Conservation (phyloP, 2,888 invertebrate genomes). For the Chrysolina oricalcia region DNA sequence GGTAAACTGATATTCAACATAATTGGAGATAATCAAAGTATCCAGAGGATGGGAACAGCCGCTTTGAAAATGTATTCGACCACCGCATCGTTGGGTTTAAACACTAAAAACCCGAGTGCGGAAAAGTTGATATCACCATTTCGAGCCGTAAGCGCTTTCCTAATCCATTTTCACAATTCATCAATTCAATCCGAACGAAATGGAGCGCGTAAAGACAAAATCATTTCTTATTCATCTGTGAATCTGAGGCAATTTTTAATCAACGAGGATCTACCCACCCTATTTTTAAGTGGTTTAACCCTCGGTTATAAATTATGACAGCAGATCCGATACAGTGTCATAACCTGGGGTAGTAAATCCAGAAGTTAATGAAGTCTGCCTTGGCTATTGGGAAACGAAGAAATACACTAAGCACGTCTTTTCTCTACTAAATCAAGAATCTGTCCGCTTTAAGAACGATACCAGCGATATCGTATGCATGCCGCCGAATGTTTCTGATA, state of each 20-base stretch:
- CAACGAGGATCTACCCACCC: conserved; percentile 49
- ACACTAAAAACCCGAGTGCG: no score
- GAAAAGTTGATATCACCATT: not conserved
- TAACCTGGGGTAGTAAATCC: conserved; percentile 59
- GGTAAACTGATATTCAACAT: no score
- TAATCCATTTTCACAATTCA: conserved; percentile 23
- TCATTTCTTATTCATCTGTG: conserved; percentile 39
- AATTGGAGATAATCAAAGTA: no score
- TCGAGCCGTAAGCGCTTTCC: not conserved
- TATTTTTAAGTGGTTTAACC: conserved; percentile 53
- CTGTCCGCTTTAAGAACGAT: conserved; percentile 56
- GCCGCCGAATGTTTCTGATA: conserved; percentile 60
- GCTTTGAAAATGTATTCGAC: no score
- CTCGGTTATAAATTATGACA: conserved; percentile 63
- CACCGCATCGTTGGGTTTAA: no score
- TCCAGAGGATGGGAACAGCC: no score
- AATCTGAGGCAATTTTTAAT: conserved; percentile 50
- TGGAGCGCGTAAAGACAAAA: conserved; percentile 35
- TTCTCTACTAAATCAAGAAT: conserved; percentile 61
- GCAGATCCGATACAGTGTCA: conserved; percentile 58
- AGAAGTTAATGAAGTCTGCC: conserved; percentile 57
- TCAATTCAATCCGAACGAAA: conserved; percentile 21
- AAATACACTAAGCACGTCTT: conserved; percentile 59
- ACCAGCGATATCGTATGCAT: conserved; percentile 60
- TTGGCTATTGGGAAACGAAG: conserved; percentile 52